Evolutionary conservation across 2,888 invertebrate genomes (phyloP).

Genomic region (Scaptomyza caliginosa): DNA sequence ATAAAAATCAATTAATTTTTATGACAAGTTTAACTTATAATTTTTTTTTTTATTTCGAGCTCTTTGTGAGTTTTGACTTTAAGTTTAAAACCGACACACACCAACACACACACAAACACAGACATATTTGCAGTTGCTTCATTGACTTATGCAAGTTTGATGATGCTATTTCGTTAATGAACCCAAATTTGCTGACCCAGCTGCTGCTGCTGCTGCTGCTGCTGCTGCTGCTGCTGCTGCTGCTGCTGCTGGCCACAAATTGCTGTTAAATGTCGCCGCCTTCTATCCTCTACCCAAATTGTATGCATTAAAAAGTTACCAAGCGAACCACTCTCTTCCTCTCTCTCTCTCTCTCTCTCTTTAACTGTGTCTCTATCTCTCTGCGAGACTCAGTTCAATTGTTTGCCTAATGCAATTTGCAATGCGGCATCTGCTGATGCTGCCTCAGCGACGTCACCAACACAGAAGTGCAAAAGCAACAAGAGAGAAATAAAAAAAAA

Average conservation of each 20-base stretch:
- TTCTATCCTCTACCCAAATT: conserved; percentile 3
- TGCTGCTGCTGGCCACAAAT: conserved; percentile 15
- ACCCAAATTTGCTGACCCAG: conserved; percentile 22
- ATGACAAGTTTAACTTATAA: conserved; percentile 1
- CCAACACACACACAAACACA: neutral
- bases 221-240: conserved; percentile 4
- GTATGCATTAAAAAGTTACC: conserved; percentile 28
- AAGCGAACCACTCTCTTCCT: neutral
- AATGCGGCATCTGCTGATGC: conserved; percentile 12
- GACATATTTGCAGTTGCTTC: conserved; percentile 1
- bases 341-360: neutral
- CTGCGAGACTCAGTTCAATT: conserved; percentile 42
- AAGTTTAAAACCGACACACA: neutral
- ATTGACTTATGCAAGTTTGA: conserved; percentile 28
- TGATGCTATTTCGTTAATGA: conserved; percentile 33
- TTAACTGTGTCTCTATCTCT: neutral
- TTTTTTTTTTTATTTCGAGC: neutral
- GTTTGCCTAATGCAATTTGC: conserved; percentile 68
- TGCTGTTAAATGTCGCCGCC: conserved; percentile 14
- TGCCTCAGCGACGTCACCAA: neutral
- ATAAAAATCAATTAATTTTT: neutral
- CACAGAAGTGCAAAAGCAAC: neutral
- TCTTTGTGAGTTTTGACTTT: neutral
- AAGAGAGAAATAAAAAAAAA: neutral
- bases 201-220: neutral